Conservation (phyloP, 2,113 vertebrate genomes). For the Muscicapa adusta region DNA sequence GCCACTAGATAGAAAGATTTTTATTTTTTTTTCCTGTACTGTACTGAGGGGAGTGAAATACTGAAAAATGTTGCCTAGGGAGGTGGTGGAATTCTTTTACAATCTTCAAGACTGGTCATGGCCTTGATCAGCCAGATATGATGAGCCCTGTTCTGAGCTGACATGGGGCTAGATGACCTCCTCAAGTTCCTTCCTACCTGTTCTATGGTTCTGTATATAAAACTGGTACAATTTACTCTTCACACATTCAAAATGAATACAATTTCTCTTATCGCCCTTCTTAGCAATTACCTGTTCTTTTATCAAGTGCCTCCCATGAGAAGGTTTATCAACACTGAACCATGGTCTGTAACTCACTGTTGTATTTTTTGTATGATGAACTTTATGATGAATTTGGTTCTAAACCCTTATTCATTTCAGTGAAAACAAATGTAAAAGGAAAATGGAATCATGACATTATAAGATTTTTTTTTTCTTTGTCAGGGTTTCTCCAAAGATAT, state of each 20-base stretch:
- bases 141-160: not conserved
- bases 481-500: slow-evolving; percentile 99
- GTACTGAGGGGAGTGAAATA: not conserved
- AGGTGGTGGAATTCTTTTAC: not conserved
- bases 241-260: not conserved
- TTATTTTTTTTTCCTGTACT: not conserved
- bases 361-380: not conserved
- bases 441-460: not conserved
- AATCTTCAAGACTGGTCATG: not conserved
- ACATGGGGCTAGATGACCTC: not conserved
- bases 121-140: not conserved
- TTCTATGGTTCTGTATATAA: not conserved
- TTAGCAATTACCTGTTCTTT: not conserved
- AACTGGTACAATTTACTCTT: not conserved
- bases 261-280: not conserved
- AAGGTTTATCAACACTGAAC: not conserved
- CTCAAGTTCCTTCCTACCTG: not conserved
- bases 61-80: not conserved
- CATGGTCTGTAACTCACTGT: not conserved
- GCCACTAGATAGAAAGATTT: not conserved
- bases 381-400: not conserved
- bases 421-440: not conserved
- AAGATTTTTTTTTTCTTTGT: not conserved
- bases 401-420: not conserved
- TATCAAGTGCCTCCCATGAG: not conserved